Evolutionary conservation across 2,888 invertebrate species (phyloP).

Genomic region (Trachelus stipa): DNA sequence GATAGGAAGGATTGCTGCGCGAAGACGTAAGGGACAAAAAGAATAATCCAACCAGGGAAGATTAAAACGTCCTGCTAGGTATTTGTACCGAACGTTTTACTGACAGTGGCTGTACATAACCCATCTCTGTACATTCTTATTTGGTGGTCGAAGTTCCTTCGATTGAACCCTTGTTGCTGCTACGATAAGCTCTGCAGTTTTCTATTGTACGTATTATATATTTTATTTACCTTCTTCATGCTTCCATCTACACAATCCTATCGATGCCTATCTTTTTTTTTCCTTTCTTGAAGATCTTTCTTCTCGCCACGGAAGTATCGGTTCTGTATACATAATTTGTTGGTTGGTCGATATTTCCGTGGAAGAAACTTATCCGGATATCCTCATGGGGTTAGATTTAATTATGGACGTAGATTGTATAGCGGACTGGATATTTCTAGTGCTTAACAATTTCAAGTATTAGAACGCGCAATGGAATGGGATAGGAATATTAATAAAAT

Average conservation of each 20-base stretch:
- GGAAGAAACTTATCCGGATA: neutral
- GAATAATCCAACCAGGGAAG: neutral
- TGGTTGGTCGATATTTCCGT: neutral
- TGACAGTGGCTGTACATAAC: neutral
- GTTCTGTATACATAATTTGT: neutral
- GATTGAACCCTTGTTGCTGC: neutral
- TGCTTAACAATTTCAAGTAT: neutral
- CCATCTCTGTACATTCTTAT: neutral
- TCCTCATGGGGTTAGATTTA: neutral
- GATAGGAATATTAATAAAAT: neutral
- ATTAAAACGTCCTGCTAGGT: neutral
- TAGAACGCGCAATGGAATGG: neutral
- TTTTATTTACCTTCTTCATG: neutral
- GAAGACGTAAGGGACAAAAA: neutral
- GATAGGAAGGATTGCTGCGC: neutral
- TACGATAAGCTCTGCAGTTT: neutral
- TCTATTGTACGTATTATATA: neutral
- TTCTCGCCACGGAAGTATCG: neutral
- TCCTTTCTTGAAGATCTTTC: neutral
- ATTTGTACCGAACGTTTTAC: neutral
- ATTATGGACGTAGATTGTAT: neutral
- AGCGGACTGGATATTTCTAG: neutral
- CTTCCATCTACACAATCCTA: neutral
- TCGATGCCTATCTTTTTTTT: neutral
- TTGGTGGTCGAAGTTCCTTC: neutral